Percentiles rank a stretch among this genome's conserved stretches.
Conservation (phyloP, 2,797 vertebrate genomes). For the Pogoniulus pusillus region DNA sequence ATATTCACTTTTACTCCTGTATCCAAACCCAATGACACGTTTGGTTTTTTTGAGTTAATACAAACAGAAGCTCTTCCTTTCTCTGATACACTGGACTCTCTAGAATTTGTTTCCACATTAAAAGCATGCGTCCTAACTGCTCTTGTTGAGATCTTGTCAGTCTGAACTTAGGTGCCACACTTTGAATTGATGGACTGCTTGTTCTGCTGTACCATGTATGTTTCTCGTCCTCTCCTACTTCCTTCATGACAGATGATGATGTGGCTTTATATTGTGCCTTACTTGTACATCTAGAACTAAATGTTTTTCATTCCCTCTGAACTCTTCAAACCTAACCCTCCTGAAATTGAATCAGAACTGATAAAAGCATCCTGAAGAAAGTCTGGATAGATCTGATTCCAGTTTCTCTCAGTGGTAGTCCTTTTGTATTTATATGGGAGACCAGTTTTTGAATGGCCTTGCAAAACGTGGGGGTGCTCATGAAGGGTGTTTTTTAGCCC, state of each 20-base stretch:
- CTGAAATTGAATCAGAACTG: conserved; percentile 73
- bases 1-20: conserved; percentile 77
- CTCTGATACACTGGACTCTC: conserved; percentile 83
- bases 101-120: conserved; percentile 77
- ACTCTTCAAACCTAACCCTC: conserved; percentile 62
- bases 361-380: conserved; percentile 69
- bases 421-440: conserved; percentile 76
- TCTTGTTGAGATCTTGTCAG: conserved; percentile 75
- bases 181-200: conserved; percentile 74
- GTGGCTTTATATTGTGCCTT: conserved; percentile 87
- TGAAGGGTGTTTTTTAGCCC: conserved; percentile 66
- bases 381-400: conserved; percentile 69
- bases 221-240: conserved; percentile 73
- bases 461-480: conserved; percentile 62
- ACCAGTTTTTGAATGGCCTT: conserved; percentile 79
- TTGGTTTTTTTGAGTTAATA: conserved; percentile 65
- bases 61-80: conserved; percentile 71
- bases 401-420: conserved; percentile 63
- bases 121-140: conserved; percentile 77
- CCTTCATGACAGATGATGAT: conserved; percentile 80
- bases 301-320: conserved; percentile 72
- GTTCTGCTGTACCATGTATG: conserved; percentile 81
- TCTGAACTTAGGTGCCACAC: conserved; percentile 78
- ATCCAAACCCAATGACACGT: conserved; percentile 72
- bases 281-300: conserved; percentile 82